Evolutionary conservation across 2,113 vertebrate genomes (phyloP).

Genomic region (Myiozetetes cayanensis): DNA sequence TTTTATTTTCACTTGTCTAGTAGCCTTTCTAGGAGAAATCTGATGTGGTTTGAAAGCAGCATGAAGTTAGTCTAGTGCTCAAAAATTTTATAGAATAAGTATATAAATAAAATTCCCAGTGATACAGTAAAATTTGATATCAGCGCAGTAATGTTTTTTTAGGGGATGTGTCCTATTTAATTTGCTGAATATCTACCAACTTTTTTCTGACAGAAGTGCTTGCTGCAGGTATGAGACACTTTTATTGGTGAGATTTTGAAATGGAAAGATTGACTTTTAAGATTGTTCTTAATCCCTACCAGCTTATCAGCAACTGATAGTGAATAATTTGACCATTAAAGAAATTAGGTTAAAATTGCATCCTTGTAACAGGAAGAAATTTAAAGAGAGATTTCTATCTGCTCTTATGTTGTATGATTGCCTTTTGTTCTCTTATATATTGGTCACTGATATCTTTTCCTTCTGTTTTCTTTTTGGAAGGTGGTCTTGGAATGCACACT

Average conservation of each 20-base stretch:
- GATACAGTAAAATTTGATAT: background rate
- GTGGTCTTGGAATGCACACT: slow-evolving; percentile 97
- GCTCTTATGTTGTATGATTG: background rate
- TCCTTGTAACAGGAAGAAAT: background rate
- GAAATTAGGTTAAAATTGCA: background rate
- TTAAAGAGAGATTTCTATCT: background rate
- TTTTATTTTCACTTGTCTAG: background rate
- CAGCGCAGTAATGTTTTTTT: background rate
- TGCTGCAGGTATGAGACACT: background rate
- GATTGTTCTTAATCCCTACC: background rate
- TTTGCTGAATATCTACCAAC: background rate
- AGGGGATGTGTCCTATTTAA: background rate
- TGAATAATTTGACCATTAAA: background rate
- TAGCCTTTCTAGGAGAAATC: background rate
- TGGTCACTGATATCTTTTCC: background rate
- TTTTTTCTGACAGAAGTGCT: background rate
- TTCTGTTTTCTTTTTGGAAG: slow-evolving; percentile 70
- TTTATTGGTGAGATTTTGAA: background rate
- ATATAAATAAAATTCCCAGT: background rate
- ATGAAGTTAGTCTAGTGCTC: background rate
- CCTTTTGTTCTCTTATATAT: background rate
- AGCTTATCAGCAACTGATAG: background rate
- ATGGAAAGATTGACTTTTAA: background rate
- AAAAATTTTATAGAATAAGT: background rate
- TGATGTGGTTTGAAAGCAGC: background rate